A percentile compares a stretch with the other conserved stretches of the same genome.
Evolutionary conservation across 2,888 invertebrate species (phyloP).

Genomic region (Polymixis lichenea): DNA sequence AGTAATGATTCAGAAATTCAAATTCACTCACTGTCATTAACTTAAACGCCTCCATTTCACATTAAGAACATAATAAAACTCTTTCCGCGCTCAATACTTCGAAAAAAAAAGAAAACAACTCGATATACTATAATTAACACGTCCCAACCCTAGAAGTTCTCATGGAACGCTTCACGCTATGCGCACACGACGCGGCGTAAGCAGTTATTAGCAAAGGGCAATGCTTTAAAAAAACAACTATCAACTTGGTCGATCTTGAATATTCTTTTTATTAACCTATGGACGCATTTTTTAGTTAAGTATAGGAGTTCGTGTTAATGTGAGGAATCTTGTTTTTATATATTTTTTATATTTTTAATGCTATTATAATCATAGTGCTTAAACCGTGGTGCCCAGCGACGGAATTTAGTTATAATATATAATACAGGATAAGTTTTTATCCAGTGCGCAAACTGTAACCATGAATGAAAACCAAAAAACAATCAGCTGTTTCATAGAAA

Average conservation of each 20-base stretch:
- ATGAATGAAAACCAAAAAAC: too few relatives aligned
- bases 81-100: neutral
- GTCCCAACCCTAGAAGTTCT: conserved; percentile 64
- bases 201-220: conserved; percentile 69
- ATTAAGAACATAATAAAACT: neutral
- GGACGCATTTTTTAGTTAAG: conserved; percentile 33
- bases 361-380: neutral
- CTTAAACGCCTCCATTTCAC: neutral
- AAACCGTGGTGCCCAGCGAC: neutral
- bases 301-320: neutral
- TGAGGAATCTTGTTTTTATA: conserved; percentile 12
- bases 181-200: conserved; percentile 58
- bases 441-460: too few relatives aligned
- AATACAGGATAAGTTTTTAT: too few relatives aligned
- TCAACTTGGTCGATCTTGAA: conserved; percentile 29
- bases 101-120: conserved; percentile 24
- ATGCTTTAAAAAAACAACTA: conserved; percentile 54
- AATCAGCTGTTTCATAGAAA: too few relatives aligned
- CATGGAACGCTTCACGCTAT: conserved; percentile 63
- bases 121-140: conserved; percentile 51
- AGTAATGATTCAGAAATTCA: too few relatives aligned
- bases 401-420: neutral
- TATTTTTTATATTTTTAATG: neutral
- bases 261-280: conserved; percentile 25
- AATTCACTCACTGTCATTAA: neutral